Percentiles rank a stretch among this genome's conserved stretches.
phyloP scores from a whole-genome alignment of 2,888 invertebrate species.

The Argyresthia goedartella region DNA sequence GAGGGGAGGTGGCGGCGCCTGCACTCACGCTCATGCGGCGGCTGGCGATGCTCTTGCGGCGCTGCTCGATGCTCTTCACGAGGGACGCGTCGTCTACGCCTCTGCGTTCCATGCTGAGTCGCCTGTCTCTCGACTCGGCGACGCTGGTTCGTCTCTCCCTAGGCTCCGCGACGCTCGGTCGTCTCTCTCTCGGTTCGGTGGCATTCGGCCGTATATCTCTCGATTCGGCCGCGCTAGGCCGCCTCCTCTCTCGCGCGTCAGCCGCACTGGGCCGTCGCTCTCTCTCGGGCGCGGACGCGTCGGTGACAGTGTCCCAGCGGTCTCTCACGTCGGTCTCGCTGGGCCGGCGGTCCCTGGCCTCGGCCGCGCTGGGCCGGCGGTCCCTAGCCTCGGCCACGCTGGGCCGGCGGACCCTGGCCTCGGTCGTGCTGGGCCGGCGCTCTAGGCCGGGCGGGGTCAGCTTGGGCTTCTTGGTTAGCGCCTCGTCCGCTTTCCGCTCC shows the following conservation, averaged over 20 bases:
- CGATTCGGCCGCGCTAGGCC: not conserved
- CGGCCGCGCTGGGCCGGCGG: slow-evolving; percentile 49
- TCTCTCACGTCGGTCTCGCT: too few species aligned
- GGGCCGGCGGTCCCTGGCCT: slow-evolving; percentile 24
- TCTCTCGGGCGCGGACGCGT: not conserved
- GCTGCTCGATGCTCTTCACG: too few species aligned
- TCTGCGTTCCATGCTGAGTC: too few species aligned
- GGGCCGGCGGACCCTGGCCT: slow-evolving; percentile 44
- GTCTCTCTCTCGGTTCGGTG: not conserved
- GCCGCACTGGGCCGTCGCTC: not conserved
- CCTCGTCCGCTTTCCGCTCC: slow-evolving; percentile 75
- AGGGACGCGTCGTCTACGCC: too few species aligned
- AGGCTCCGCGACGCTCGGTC: too few species aligned
- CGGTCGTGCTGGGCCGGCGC: slow-evolving; percentile 51
- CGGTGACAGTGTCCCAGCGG: too few species aligned
- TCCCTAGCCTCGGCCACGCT: slow-evolving; percentile 52
- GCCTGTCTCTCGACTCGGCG: too few species aligned
- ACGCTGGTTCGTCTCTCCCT: too few species aligned
- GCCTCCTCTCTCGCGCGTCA: not conserved
- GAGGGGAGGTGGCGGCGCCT: not conserved
- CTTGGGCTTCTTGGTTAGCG: slow-evolving; percentile 42
- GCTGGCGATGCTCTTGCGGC: not conserved
- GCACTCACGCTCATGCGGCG: not conserved
- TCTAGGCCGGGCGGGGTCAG: too few species aligned
- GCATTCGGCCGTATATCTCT: not conserved